These are phyloP conservation scores for Orchestes rusci DNA, from an alignment of 2,888 invertebrate genomes.

Conservation along the genomic window DNA sequence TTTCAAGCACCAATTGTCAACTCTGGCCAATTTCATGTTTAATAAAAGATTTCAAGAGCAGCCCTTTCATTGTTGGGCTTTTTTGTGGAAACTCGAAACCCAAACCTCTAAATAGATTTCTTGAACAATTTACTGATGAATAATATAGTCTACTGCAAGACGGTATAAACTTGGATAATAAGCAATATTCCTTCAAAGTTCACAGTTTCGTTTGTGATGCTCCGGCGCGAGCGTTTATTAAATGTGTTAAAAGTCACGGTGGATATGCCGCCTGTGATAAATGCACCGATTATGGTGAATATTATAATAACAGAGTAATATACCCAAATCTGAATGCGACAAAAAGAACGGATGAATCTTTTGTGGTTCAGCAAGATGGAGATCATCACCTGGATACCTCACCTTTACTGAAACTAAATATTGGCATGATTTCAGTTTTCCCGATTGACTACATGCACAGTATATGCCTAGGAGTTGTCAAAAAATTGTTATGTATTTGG, in stretches of 20 bases:
- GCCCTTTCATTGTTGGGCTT: too few relatives aligned
- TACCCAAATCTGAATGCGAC: not conserved
- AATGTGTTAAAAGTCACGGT: constrained; percentile 8
- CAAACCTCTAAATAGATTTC: too few relatives aligned
- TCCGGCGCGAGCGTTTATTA: constrained; percentile 5
- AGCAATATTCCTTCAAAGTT: too few relatives aligned
- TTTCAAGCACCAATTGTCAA: too few relatives aligned
- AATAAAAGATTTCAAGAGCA: too few relatives aligned
- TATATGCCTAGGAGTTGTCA: constrained; percentile 21
- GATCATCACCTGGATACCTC: not conserved
- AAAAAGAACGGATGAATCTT: constrained; percentile 2
- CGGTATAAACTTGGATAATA: too few relatives aligned
- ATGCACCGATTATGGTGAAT: constrained; percentile 4
- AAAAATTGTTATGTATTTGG: constrained; percentile 17
- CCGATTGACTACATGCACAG: constrained; percentile 26
- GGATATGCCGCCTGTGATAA: constrained; percentile 8
- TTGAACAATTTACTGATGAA: too few relatives aligned
- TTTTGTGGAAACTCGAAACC: too few relatives aligned
- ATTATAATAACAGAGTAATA: not conserved
- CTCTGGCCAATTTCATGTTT: too few relatives aligned
- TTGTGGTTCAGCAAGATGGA: not conserved
- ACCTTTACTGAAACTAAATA: too few relatives aligned
- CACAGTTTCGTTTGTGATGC: constrained; percentile 12
- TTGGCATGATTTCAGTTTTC: constrained; percentile 16
- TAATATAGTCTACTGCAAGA: too few relatives aligned